Evolutionary conservation across 2,888 invertebrate genomes (phyloP).

Genomic region (Eurois occulta): DNA sequence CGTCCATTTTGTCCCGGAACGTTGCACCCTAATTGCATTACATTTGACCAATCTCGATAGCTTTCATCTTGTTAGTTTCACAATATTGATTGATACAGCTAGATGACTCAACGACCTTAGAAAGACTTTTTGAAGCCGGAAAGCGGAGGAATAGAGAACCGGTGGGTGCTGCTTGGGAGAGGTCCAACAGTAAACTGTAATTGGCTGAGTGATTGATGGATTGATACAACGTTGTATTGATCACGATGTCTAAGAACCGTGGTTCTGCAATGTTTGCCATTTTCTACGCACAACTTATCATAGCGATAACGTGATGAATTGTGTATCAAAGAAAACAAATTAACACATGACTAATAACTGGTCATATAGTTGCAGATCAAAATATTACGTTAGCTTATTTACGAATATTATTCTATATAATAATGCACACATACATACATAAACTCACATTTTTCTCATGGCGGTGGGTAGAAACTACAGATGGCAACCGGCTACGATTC

Average conservation of each 20-base stretch:
- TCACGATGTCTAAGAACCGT: not conserved
- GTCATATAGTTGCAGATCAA: conserved; percentile 41
- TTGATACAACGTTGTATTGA: not conserved
- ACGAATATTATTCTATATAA: conserved; percentile 13
- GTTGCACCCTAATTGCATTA: not conserved
- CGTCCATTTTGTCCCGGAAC: not conserved
- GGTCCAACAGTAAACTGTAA: not conserved
- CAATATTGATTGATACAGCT: not conserved
- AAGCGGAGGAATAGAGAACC: not conserved
- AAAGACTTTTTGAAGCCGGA: not conserved
- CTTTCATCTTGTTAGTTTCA: not conserved
- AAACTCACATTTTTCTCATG: not conserved
- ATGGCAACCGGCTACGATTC: not conserved
- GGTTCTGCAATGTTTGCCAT: not conserved
- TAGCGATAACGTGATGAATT: conserved; percentile 13
- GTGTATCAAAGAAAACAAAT: conserved; percentile 13
- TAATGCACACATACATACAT: not conserved
- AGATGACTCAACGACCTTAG: not conserved
- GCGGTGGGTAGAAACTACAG: not conserved
- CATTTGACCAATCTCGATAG: not conserved
- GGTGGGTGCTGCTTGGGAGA: not conserved
- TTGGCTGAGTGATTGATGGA: not conserved
- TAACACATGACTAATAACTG: conserved; percentile 36
- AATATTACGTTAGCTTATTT: conserved; percentile 48
- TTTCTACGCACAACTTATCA: conserved; percentile 4